phyloP scores from a whole-genome alignment of 2,113 vertebrate species.

The Dascyllus trimaculatus region DNA sequence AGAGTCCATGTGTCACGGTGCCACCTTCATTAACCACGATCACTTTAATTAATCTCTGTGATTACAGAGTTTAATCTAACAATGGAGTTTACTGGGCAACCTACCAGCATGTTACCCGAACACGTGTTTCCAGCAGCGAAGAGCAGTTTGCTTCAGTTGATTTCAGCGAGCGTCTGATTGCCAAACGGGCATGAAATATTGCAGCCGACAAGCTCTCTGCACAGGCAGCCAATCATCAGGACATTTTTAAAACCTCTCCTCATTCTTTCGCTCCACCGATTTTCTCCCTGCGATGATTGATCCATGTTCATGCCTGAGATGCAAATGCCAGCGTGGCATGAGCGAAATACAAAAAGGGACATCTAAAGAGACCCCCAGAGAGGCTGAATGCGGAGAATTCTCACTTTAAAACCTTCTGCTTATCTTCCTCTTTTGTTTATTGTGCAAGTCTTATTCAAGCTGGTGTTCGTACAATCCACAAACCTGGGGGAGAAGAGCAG shows the following conservation, averaged over 20 bases:
- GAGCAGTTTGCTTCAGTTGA: slow-evolving; percentile 18
- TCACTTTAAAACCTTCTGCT: slow-evolving; percentile 30
- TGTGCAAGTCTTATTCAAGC: background rate
- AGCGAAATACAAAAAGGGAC: slow-evolving; percentile 56
- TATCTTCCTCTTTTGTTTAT: slow-evolving; percentile 31
- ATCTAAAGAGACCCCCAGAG: slow-evolving; percentile 29
- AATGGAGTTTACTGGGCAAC: background rate
- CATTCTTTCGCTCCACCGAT: slow-evolving; percentile 41
- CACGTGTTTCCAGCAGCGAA: background rate
- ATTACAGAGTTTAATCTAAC: slow-evolving; percentile 8
- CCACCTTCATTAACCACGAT: slow-evolving; percentile 28
- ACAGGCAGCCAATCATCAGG: slow-evolving; percentile 58
- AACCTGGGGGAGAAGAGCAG: background rate
- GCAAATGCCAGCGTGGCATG: slow-evolving; percentile 61
- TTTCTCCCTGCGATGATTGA: slow-evolving; percentile 52
- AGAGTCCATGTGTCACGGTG: background rate
- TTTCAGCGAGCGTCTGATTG: slow-evolving; percentile 2
- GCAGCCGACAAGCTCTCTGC: slow-evolving; percentile 19
- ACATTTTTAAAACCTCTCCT: slow-evolving; percentile 64
- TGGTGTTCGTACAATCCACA: background rate
- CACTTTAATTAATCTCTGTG: slow-evolving; percentile 18
- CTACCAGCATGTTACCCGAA: background rate
- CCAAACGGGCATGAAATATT: slow-evolving; percentile 34
- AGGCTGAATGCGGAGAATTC: background rate
- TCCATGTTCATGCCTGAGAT: slow-evolving; percentile 52